Base-by-base conservation (phyloP, 2,797 vertebrate genomes). In the Siniperca undulata region DNA sequence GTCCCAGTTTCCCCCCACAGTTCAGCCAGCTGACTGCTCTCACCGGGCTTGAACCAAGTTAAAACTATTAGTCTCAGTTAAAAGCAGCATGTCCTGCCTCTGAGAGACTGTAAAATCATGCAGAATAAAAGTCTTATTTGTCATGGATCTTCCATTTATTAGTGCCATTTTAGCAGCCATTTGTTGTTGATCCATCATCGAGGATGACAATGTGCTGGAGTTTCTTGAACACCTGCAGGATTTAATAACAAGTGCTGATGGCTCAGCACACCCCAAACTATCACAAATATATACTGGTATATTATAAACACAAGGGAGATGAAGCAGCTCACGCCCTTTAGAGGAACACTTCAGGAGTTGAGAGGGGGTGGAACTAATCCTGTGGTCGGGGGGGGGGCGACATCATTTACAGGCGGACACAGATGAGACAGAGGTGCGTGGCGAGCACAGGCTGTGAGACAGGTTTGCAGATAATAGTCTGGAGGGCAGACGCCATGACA, bases 291-390 rank as follows among this genome's bases (percentile, higher is more conserved):
- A 84, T 61, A 67, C 36, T 34, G 70, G 62, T 80, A 66, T 59
- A 70, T 82, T 84, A 70, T 74, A 87, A 79, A 88, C 70, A 84
- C 75, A 70, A 52, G 77, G 14, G 24, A 85, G 85, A 90, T 88
- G 81, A 82, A 77, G 79, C 58, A 75, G 81, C 78, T 80, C 74
- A 59, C 88, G 73, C 70, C 64, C 66, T 82, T 82, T 71, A 62
- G 67, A 90, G 64, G 42, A 82, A 74, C 70, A 84, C 78, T 84
- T 85, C 40, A 81, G 82, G 82, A 66, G 72, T 56, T 42, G 64
- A 80, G 52, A 79, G 82, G 79, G 86, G 87, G 88, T 91, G 90
- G 89, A 92, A 93, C 88, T 91, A 91, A 91, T 93, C 86, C 80
- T 60, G 38, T 22, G 77, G 83, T 73, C 30, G 17, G 22, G 48